Percentiles rank a stretch among this genome's conserved stretches.
Evolutionary conservation across 2,113 vertebrate species (phyloP).

Genomic region (Carassius carassius): DNA sequence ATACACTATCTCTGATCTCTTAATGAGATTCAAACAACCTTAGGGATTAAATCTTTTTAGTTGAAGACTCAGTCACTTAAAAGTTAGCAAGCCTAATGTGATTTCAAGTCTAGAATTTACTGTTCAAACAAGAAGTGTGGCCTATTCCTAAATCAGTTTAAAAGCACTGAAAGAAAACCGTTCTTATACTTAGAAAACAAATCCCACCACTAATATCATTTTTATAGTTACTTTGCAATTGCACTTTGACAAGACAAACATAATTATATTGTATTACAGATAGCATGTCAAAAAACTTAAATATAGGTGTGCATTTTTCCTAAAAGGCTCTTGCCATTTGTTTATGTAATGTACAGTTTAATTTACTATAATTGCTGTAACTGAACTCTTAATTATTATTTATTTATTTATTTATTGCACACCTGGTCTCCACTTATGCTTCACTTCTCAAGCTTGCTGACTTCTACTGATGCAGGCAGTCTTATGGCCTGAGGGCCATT

Average conservation of each 20-base stretch:
- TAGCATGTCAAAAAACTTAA: neutral
- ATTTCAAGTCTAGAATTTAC: slow-evolving; percentile 9
- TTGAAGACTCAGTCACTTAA: neutral
- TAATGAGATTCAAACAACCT: neutral
- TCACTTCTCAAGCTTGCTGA: slow-evolving; percentile 37
- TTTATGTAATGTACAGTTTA: slow-evolving; percentile 23
- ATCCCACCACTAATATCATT: neutral
- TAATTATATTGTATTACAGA: neutral
- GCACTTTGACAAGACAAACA: neutral
- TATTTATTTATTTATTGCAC: neutral
- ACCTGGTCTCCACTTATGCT: slow-evolving; percentile 45
- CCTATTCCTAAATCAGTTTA: neutral
- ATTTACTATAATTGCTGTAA: slow-evolving; percentile 33
- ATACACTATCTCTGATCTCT: neutral
- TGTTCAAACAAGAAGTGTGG: slow-evolving; percentile 1
- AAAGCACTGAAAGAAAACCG: neutral
- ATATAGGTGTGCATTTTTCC: neutral
- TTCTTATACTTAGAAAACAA: neutral
- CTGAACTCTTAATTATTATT: slow-evolving; percentile 1
- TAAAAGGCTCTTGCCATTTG: neutral
- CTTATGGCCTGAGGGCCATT: slow-evolving; percentile 35
- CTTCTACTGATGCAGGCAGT: slow-evolving; percentile 45
- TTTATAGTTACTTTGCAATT: neutral
- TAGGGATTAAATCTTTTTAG: neutral
- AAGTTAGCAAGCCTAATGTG: neutral